Conservation (phyloP, 2,797 vertebrate species). For the Halcyon badia region DNA sequence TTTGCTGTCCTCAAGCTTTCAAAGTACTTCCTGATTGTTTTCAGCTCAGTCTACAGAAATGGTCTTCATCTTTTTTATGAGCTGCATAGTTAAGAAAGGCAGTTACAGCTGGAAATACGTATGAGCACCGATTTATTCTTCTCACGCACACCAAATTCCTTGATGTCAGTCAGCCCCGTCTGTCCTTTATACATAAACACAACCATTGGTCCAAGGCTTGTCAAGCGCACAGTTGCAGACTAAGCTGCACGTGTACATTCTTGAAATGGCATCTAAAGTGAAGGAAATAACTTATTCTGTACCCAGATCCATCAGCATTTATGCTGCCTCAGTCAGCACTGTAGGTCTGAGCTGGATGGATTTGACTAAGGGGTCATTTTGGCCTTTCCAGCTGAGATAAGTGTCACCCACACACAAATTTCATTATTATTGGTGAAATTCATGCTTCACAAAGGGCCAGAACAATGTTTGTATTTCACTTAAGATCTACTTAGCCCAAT, state of each 20-base stretch:
- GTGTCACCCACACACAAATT: background rate
- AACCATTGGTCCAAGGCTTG: slow-evolving; percentile 20
- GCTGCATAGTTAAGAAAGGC: background rate
- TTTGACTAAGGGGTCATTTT: background rate
- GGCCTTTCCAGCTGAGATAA: background rate
- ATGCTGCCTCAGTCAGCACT: background rate
- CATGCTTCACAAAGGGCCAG: background rate
- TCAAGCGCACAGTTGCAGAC: background rate
- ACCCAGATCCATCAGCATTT: background rate
- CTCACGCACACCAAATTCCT: background rate
- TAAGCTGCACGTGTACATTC: background rate
- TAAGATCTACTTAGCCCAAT: background rate
- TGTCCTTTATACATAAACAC: background rate
- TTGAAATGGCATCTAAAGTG: slow-evolving; percentile 15
- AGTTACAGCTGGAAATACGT: background rate
- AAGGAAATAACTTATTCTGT: background rate
- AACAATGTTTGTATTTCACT: background rate
- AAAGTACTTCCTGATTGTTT: background rate
- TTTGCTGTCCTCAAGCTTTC: slow-evolving; percentile 30
- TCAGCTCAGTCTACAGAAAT: background rate
- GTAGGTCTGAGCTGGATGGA: background rate
- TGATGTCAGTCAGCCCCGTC: slow-evolving; percentile 23
- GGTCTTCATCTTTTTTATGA: background rate
- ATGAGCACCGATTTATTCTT: slow-evolving; percentile 32
- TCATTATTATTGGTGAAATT: background rate